Base-by-base conservation (phyloP, 2,888 invertebrate species). In the Scelioninae gen. 2 region DNA sequence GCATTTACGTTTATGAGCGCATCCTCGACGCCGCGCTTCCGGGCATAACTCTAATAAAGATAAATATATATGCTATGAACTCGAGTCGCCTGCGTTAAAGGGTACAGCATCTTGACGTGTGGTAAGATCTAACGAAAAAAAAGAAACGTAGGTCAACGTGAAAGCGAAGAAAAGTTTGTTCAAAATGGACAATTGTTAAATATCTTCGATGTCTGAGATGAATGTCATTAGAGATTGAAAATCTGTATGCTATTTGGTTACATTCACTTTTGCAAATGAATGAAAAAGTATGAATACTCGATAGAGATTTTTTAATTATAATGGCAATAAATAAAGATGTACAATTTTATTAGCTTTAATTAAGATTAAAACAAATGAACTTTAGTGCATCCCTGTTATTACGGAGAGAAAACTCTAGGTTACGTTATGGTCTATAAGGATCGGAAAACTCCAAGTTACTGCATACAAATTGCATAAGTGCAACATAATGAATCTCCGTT, bases 11-110 rank as follows among this genome's bases (percentile, higher is more conserved):
- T 73, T 73, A 73, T 41, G 69, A 73, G 58, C 68, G 53, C 45
- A 69, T 53, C 57, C 79, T 79, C 75, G 60, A 77, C 65, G 63
- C 35, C 67, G 55, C 43, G 58, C 55, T 77, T 63, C 72, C 57
- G 61, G 71, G 67, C 75, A 75, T 80, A 78, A 79, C 76, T 75
- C 76, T 79, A 78, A 79, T 78, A 77, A 73, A 74, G 72, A 80
- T 74, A 71, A 78, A 80, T 77, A 75, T 76, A 75, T 77, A 63
- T 60, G 68, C 57, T 41, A 41, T 77, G 72, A 74, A 74, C 75
- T 77, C 58, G 60, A 72, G 53, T 69, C 73, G 57, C 76, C 79
- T 64, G 76, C 78, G 73, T 67, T 46, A 33, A 11, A 37, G 15
- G 33, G 33, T 31, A 25, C 46, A 22, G 52, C 11, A 7, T 22